These are phyloP conservation scores for Pavo muticus DNA, from an alignment of 2,113 vertebrate genomes.

Conservation along the genomic window DNA sequence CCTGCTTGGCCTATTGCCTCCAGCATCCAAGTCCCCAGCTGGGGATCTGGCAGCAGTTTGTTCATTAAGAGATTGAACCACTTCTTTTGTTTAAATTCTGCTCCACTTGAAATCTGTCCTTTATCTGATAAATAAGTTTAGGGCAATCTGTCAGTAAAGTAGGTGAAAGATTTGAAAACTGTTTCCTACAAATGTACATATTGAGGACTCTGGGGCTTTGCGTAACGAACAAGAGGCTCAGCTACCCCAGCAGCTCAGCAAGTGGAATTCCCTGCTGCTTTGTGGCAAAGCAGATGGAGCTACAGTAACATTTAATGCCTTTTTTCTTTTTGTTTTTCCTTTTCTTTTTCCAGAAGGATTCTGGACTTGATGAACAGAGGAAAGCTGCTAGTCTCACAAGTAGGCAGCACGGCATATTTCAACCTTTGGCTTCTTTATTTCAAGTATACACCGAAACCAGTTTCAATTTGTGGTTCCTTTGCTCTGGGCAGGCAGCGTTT, in stretches of 20 bases:
- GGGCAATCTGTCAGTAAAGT: not conserved
- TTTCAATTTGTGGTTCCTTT: not conserved
- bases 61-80: not conserved
- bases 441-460: not conserved
- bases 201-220: not conserved
- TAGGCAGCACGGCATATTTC: not conserved
- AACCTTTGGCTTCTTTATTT: not conserved
- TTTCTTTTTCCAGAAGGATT: not conserved
- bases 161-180: not conserved
- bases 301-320: not conserved
- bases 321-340: not conserved
- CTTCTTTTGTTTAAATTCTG: not conserved
- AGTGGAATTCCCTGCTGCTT: not conserved
- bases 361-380: not conserved
- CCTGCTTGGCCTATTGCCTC: not conserved
- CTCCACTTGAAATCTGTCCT: not conserved
- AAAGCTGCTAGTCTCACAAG: not conserved
- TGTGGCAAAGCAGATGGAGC: not conserved
- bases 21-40: not conserved
- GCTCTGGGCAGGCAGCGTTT: not conserved
- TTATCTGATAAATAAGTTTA: not conserved
- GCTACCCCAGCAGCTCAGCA: not conserved
- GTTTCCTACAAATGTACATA: not conserved
- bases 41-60: not conserved
- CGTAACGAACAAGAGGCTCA: not conserved